Evolutionary conservation across 2,888 invertebrate species (phyloP), one percentile per base, ranked within the genome.

Genomic region (Drosophila suboccidentalis): DNA sequence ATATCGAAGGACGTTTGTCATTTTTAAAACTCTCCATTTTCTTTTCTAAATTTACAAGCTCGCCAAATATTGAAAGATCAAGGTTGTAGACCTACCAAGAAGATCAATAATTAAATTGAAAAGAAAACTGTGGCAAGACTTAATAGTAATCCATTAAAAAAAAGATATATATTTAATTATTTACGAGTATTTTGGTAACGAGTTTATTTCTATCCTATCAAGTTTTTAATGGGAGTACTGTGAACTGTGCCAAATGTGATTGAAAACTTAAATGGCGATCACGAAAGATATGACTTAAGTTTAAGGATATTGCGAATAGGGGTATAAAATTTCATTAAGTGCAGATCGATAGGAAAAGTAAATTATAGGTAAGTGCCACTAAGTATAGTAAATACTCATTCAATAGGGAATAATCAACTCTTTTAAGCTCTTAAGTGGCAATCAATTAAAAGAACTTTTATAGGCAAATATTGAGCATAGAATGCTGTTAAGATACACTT

Each of bases 401-500:
- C 6, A 22, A 13, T 6, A 13, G 5, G 17, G 10, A n/a, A 6
- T 43, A 34, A 44, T 43, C 41, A 55, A 43, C 53, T 8, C 13
- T 10, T 0, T 11, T 29, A 5, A 49, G 47, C 58, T 26, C 17
- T 59, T 22, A 51, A 46, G 36, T 38, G 46, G 26, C 38, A 29
- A 38, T 11, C 46, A 38, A 58, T 38, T 38, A 38, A 58, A 57
- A 29, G 44, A 58, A 17, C 29, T 58, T 38, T 58, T 47, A 58
- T 36, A 17, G 19, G 17, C 39, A 69, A 73, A 73, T 58, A 73
- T 73, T 69, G 41, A 22, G 17, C 8, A 26, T 11, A 17, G 29
- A 29, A 13, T 15, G 51, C 9, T 41, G 6, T 15, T 38, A n/a
- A n/a, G 59, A 38, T 19, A 38, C 43, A 19, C 44, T 54, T 44